Percentiles rank a stretch among this genome's conserved stretches.
Evolutionary conservation across 2,888 invertebrate species (phyloP).

Genomic region (Heliconius ethilla): DNA sequence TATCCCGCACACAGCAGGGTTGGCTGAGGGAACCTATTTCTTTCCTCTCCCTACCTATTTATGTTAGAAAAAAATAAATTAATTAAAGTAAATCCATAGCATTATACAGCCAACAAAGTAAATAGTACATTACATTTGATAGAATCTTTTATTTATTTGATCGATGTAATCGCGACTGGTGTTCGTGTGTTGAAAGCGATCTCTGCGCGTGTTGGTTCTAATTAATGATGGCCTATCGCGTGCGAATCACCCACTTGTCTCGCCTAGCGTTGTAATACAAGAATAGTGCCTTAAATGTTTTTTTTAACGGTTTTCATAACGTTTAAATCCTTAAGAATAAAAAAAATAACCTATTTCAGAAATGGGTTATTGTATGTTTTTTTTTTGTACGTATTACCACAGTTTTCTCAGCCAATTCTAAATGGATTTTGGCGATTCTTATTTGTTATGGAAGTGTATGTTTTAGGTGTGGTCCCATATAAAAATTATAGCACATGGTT

Average conservation of each 20-base stretch:
- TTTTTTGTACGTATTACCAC: no score
- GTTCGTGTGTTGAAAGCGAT: constrained; percentile 76
- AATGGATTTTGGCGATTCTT: no score
- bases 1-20: no score
- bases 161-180: constrained; percentile 52
- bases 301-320: neutral
- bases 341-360: no score
- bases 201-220: constrained; percentile 71
- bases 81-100: neutral
- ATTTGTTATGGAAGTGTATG: no score
- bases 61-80: neutral
- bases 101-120: constrained; percentile 10
- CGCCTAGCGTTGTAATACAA: constrained; percentile 35
- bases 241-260: constrained; percentile 75
- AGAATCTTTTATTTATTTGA: constrained; percentile 43
- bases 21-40: no score
- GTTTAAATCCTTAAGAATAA: neutral
- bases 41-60: neutral
- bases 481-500: no score
- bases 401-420: no score
- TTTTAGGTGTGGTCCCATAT: no score
- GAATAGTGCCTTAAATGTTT: constrained; percentile 9
- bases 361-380: no score
- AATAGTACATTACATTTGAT: constrained; percentile 34
- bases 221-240: constrained; percentile 74